Evolutionary conservation across 2,888 invertebrate genomes (phyloP), one percentile per base, ranked within the genome.

Genomic region (Phania funesta): DNA sequence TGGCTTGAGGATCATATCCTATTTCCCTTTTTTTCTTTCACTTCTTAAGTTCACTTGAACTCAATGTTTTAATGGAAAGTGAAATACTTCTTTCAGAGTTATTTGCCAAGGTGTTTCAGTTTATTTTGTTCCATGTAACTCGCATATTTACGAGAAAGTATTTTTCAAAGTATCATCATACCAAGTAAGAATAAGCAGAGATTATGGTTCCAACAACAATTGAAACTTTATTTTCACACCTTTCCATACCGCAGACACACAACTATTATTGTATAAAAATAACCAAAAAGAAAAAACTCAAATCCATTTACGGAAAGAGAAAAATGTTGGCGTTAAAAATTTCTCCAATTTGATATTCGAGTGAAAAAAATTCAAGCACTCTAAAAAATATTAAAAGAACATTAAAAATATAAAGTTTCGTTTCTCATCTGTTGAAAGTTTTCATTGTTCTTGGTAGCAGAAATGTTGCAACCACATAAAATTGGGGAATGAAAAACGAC

Each of bases 331-430:
- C 73, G 78, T 78, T 67, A 80, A 83, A 75, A 70, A 80, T 58
- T 67, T 78, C 76, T 67, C 75, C 76, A 84, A 82, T 84, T 84
- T 82, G 75, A 84, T 82, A 80, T 83, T 76, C 68, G 67, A 79
- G 50, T 35, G 62, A 48, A 46, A 16, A 35, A 81, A 70, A 71
- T 60, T 26, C 41, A 60, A 52, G 50, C 54, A 62, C 41, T n/a
- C 20, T 32, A 67, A 52, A 46, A 76, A n/a, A n/a, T n/a, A n/a
- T n/a, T n/a, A 46, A 58, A 35, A 35, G 32, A 65, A 16, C 48
- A 58, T 68, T 76, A 68, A 68, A 68, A 52, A 50, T 67, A 20
- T 29, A 64, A 75, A 62, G 54, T 74, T 74, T 46, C 74, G 44
- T 35, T 38, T 48, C 62, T 68, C 44, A 48, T n/a, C 38, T 62